Conservation (phyloP, 2,113 vertebrate species). For the Cephalopholis sonnerati region DNA sequence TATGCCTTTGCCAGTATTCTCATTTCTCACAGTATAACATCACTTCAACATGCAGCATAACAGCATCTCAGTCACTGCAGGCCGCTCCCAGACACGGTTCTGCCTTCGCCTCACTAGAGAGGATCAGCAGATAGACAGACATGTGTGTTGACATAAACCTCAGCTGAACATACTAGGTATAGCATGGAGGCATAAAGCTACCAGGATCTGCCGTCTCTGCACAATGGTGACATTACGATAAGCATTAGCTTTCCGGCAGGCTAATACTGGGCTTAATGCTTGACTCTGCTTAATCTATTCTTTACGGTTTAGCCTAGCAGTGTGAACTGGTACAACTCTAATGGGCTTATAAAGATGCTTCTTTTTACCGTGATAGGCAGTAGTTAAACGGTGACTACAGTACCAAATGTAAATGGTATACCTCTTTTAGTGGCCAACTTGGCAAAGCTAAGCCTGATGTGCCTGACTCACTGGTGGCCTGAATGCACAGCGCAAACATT, state of each 20-base stretch:
- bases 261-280: slow-evolving; percentile 64
- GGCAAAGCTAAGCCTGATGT: slow-evolving; percentile 24
- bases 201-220: slow-evolving; percentile 59
- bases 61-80: slow-evolving; percentile 32
- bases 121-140: slow-evolving; percentile 62
- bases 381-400: not conserved
- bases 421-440: slow-evolving; percentile 18
- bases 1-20: not conserved
- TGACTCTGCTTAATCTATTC: slow-evolving; percentile 67
- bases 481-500: slow-evolving; percentile 29
- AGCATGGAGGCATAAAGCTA: slow-evolving; percentile 62
- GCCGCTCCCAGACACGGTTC: slow-evolving; percentile 14
- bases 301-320: slow-evolving; percentile 59
- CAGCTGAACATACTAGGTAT: slow-evolving; percentile 58
- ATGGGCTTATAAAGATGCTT: slow-evolving; percentile 54
- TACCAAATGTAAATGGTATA: slow-evolving; percentile 13
- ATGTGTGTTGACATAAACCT: slow-evolving; percentile 63
- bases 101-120: slow-evolving; percentile 40
- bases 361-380: slow-evolving; percentile 23
- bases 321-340: slow-evolving; percentile 53
- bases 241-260: slow-evolving; percentile 51
- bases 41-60: slow-evolving; percentile 14
- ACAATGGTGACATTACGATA: slow-evolving; percentile 61
- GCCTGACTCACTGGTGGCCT: slow-evolving; percentile 14
- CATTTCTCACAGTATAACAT: slow-evolving; percentile 20